Evolutionary conservation across 2,113 vertebrate genomes (phyloP).

Genomic region (Fukomys damarensis): DNA sequence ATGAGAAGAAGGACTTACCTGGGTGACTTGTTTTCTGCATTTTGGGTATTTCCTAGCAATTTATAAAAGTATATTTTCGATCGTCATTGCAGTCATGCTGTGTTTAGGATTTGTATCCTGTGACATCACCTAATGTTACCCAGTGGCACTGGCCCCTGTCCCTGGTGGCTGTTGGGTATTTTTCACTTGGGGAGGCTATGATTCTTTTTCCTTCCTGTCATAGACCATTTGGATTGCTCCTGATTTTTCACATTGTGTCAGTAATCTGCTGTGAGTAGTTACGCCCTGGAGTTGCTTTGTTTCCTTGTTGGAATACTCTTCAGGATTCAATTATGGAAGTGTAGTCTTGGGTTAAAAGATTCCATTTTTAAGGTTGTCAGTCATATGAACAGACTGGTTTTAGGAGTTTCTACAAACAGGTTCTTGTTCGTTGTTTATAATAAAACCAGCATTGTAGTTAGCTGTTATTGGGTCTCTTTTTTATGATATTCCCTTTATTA

Average conservation of each 20-base stretch:
- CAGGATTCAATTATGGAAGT: background rate
- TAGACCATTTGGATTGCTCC: background rate
- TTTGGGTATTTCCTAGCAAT: background rate
- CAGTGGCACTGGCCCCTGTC: accelerated
- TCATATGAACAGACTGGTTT: background rate
- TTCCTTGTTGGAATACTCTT: background rate
- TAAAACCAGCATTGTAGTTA: background rate
- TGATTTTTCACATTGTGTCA: background rate
- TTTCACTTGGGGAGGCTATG: background rate
- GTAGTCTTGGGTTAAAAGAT: background rate
- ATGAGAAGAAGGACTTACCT: background rate
- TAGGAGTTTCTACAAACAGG: background rate
- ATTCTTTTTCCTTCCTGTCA: background rate
- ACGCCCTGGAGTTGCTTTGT: background rate
- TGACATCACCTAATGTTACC: background rate
- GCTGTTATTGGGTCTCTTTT: background rate
- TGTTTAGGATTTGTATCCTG: background rate
- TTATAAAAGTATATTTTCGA: background rate
- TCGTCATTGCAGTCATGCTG: background rate
- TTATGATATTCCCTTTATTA: background rate
- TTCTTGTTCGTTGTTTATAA: background rate
- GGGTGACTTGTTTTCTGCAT: background rate
- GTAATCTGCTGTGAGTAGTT: background rate
- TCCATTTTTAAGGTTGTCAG: background rate
- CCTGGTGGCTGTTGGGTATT: accelerated